phyloP scores from a whole-genome alignment of 2,113 vertebrate species.

The Chamaetylas fuelleborni region DNA sequence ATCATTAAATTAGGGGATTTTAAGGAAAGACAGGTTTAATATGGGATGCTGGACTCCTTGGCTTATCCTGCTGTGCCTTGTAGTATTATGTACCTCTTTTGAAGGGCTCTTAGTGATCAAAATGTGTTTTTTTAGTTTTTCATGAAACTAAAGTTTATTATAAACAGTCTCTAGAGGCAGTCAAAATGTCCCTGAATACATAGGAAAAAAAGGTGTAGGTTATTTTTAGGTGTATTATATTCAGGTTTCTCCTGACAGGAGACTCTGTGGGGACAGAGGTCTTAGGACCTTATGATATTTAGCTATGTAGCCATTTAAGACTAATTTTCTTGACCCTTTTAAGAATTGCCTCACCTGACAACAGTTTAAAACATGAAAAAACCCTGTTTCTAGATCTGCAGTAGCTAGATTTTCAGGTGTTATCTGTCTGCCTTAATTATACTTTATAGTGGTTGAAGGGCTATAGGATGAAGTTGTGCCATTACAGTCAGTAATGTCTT shows the following conservation, averaged over 20 bases:
- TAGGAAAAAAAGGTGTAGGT: neutral
- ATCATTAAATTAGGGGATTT: neutral
- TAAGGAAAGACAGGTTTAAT: neutral
- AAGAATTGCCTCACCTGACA: neutral
- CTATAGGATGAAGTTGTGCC: neutral
- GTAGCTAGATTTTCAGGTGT: neutral
- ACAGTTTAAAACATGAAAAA: neutral
- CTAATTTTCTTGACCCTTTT: neutral
- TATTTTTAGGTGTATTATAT: neutral
- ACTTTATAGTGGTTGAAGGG: neutral
- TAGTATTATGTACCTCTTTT: neutral
- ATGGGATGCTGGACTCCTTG: neutral
- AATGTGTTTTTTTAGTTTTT: neutral
- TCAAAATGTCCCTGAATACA: neutral
- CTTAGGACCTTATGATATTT: neutral
- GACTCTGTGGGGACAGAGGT: neutral
- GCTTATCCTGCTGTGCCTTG: neutral
- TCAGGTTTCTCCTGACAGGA: neutral
- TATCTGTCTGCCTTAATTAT: neutral
- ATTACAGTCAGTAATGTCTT: neutral
- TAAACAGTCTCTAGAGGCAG: neutral
- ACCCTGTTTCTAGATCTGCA: neutral
- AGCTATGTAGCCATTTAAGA: neutral
- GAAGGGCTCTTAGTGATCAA: neutral
- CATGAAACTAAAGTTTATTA: neutral